Base-by-base conservation (phyloP, 2,888 invertebrate genomes). In the Epinotia ramella region DNA sequence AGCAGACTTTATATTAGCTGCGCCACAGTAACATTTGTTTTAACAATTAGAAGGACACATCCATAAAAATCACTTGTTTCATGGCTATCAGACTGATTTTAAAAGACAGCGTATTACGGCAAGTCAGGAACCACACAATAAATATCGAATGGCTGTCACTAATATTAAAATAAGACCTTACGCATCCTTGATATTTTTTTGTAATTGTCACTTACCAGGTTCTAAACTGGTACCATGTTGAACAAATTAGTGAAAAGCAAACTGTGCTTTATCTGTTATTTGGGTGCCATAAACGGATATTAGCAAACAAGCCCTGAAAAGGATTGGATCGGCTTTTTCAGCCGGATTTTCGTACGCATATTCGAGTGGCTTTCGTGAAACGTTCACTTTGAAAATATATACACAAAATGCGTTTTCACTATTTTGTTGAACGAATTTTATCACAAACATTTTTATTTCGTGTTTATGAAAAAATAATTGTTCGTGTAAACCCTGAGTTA, bases 201-300 rank as follows among this genome's bases (percentile, higher is more conserved):
- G 2, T 11, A 18, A n/a, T 40, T 69, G 59, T 60, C 69, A 46
- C 12, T 24, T 69, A 69, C 69, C 9, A 11, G 69, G 59, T 60
- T 69, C 12, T 69, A 2, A 59, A 28, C n/a, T 46, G 24, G 20
- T 11, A 59, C 44, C 12, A 60, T 46, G 60, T 74, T 59, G 65
- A 75, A 66, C 66, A 62, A 70, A 71, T 75, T 75, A 71, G 60
- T 60, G 64, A 44, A 59, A 44, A n/a, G 44, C 70, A 75, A 75
- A 75, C 70, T 71, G 65, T 60, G 75, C 49, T 70, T 71, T 70
- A 70, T 70, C 70, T 70, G 70, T 59, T 75, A 53, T 70, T 75
- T 75, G 69, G 59, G 24, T 28, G 70, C 59, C 59, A 62, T 66
- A 75, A 75, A 75, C 6, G 40, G 24, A 69, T 63, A 68, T 75